These are phyloP conservation scores for Oscarella lobularis DNA, from an alignment of 37 sponge, comb jelly and placozoan species.

Conservation along the genomic window DNA sequence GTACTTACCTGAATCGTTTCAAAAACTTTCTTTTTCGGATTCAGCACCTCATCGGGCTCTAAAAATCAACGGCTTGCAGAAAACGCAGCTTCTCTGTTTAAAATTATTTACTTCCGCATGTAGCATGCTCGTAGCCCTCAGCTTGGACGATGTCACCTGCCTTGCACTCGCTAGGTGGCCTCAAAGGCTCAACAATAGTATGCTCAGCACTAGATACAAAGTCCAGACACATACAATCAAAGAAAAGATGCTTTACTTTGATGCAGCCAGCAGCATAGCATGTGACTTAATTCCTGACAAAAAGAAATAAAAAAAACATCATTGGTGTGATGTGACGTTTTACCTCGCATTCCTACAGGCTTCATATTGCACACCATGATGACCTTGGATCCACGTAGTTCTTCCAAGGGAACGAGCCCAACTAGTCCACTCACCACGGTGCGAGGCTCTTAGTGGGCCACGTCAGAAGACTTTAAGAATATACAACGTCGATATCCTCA, in stretches of 20 bases:
- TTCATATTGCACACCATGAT: constrained; percentile 82
- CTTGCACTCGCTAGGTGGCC: constrained; percentile 43
- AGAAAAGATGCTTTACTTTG: constrained; percentile 25
- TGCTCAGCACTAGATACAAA: not conserved
- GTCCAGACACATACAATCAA: not conserved
- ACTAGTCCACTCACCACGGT: constrained; percentile 85
- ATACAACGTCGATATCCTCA: no score
- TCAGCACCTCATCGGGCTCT: constrained; percentile 71
- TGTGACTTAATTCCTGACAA: constrained; percentile 54
- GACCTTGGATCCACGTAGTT: constrained; percentile 39
- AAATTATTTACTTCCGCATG: constrained; percentile 14
- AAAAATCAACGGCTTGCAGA: not conserved
- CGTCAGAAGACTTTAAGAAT: not conserved
- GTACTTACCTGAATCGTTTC: constrained; percentile 66
- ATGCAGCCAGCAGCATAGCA: constrained; percentile 68
- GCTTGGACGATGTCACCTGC: constrained; percentile 67
- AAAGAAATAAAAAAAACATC: not conserved
- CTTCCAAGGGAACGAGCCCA: constrained; percentile 47
- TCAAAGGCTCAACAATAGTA: constrained; percentile 32
- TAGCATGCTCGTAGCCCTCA: constrained; percentile 43
- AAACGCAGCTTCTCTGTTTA: constrained; percentile 13
- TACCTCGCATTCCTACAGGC: constrained; percentile 80
- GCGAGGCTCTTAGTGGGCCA: constrained; percentile 24
- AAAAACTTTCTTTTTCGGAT: constrained; percentile 90
- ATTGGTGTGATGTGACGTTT: not conserved